Evolutionary conservation across 2,888 invertebrate species (phyloP).

Genomic region (Herminia tarsipennalis): DNA sequence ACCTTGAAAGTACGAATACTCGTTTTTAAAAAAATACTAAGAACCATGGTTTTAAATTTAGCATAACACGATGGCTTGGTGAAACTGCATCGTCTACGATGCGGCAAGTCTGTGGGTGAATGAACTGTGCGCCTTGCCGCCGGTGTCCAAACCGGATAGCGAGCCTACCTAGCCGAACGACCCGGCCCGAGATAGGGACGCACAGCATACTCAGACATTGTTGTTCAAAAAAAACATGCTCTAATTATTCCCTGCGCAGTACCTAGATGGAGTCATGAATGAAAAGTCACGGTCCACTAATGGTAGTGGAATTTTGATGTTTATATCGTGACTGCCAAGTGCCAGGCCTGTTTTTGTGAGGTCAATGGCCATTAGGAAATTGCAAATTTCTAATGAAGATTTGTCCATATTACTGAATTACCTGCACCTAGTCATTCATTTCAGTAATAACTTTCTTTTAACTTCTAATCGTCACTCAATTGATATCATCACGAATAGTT

Average conservation of each 20-base stretch:
- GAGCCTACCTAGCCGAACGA: constrained; percentile 65
- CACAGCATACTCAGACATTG: constrained; percentile 47
- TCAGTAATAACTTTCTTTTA: too few relatives aligned
- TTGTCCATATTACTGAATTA: too few relatives aligned
- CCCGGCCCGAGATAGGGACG: constrained; percentile 46
- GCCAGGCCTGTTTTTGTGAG: too few relatives aligned
- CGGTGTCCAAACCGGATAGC: constrained; percentile 79
- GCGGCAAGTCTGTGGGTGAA: constrained; percentile 72
- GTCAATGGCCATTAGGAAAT: too few relatives aligned
- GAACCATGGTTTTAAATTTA: constrained; percentile 36
- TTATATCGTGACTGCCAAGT: too few relatives aligned
- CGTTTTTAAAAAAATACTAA: constrained; percentile 23
- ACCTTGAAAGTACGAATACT: not conserved
- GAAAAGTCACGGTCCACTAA: not conserved
- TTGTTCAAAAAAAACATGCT: constrained; percentile 49
- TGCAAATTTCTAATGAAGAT: too few relatives aligned
- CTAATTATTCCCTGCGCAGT: constrained; percentile 42
- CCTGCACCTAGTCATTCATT: too few relatives aligned
- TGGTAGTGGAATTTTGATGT: too few relatives aligned
- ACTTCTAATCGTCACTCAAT: too few relatives aligned
- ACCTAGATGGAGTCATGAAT: not conserved
- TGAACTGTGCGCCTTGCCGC: constrained; percentile 66
- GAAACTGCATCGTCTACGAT: constrained; percentile 71
- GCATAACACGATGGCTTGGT: constrained; percentile 65
- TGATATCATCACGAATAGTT: too few relatives aligned